phyloP scores from a whole-genome alignment of 2,113 vertebrate genomes.

The Gambusia affinis region DNA sequence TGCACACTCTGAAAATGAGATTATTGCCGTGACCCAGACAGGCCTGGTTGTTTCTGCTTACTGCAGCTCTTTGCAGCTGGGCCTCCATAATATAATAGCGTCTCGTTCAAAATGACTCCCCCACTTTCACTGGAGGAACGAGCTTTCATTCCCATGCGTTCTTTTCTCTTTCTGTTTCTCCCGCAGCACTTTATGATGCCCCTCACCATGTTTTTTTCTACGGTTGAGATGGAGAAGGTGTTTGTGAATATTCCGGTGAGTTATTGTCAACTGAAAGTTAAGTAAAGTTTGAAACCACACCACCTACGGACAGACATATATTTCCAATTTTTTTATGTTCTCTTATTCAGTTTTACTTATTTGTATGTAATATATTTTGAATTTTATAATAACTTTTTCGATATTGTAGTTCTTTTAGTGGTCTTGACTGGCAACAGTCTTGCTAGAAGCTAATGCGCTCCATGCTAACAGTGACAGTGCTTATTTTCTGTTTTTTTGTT shows the following conservation, averaged over 20 bases:
- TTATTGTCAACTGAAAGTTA: conserved; percentile 16
- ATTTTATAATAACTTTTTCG: no score
- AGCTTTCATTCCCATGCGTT: conserved; percentile 26
- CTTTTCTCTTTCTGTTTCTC: conserved; percentile 65
- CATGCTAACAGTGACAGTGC: neutral
- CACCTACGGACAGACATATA: neutral
- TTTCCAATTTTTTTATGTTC: neutral
- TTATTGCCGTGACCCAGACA: conserved; percentile 67
- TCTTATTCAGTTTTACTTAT: neutral
- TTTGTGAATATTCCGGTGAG: conserved; percentile 97
- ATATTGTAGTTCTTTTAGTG: no score
- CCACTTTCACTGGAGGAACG: conserved; percentile 31
- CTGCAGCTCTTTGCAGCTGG: conserved; percentile 55
- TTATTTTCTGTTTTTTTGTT: neutral
- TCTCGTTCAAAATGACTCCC: conserved; percentile 55
- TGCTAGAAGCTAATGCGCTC: no score
- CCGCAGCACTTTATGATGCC: conserved; percentile 94
- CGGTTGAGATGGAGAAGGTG: conserved; percentile 86
- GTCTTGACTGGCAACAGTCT: no score
- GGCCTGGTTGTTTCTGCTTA: conserved; percentile 65
- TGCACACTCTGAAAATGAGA: conserved; percentile 71
- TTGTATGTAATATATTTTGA: no score
- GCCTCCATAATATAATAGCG: conserved; percentile 44
- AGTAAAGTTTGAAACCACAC: neutral
- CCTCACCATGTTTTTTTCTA: conserved; percentile 87